phyloP scores from a whole-genome alignment of 92 coral and sea anemone genomes.

The Palythoa heliodiscus region DNA sequence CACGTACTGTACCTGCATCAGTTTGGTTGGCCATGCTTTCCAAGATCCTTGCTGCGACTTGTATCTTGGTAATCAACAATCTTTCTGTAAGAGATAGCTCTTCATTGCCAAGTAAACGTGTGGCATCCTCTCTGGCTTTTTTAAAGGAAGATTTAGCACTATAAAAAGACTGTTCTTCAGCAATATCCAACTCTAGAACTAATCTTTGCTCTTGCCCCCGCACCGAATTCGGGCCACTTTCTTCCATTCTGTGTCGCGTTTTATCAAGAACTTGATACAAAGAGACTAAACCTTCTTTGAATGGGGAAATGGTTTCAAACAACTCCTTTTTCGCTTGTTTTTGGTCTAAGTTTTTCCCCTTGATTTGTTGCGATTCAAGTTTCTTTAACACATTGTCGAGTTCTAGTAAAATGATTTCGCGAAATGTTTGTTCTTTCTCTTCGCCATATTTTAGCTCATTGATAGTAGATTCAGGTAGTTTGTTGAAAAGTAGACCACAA shows the following conservation, averaged over 20 bases:
- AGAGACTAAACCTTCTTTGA: constrained; percentile 35
- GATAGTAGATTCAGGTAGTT: constrained; percentile 29
- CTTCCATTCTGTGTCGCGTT: constrained; percentile 13
- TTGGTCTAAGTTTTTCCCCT: constrained; percentile 16
- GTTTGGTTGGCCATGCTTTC: constrained; percentile 46
- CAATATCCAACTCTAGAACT: constrained; percentile 31
- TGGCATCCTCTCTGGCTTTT: constrained; percentile 39
- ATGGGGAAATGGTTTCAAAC: constrained; percentile 18
- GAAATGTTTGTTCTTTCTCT: constrained; percentile 29
- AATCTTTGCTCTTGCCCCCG: constrained; percentile 24
- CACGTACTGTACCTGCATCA: constrained; percentile 36
- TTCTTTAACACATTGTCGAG: constrained; percentile 22
- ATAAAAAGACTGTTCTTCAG: constrained; percentile 40
- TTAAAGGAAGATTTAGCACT: constrained; percentile 31
- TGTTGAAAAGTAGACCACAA: constrained; percentile 32
- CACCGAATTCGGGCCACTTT: neutral
- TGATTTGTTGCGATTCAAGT: constrained; percentile 28
- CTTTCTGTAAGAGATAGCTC: constrained; percentile 21
- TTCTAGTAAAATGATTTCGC: constrained; percentile 37
- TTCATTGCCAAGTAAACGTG: constrained; percentile 29
- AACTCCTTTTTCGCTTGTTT: constrained; percentile 43
- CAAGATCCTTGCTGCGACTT: constrained; percentile 33
- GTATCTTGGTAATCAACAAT: constrained; percentile 35
- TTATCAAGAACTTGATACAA: constrained; percentile 43
- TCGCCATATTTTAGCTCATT: constrained; percentile 41